phyloP scores from a whole-genome alignment of 2,113 vertebrate genomes.

The Coregonus clupeaformis region DNA sequence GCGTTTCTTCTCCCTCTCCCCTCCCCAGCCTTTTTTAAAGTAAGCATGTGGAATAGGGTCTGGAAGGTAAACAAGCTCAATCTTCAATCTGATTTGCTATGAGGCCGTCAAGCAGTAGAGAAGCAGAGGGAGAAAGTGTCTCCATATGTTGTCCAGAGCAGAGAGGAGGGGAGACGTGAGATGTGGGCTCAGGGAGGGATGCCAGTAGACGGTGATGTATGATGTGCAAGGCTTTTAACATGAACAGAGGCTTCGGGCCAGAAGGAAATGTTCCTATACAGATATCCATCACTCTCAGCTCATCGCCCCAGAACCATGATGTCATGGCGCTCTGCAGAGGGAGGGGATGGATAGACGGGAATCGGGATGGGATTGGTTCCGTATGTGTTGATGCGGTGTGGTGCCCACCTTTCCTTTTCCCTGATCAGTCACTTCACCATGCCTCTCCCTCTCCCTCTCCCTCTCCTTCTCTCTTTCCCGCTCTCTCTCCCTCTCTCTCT shows the following conservation, averaged over 20 bases:
- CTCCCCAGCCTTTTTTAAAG: neutral
- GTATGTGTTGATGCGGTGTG: constrained; percentile 39
- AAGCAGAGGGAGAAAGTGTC: constrained; percentile 42
- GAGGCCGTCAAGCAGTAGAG: constrained; percentile 16
- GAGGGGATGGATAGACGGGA: constrained; percentile 2
- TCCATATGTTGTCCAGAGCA: constrained; percentile 52
- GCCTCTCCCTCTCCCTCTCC: neutral
- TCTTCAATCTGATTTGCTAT: constrained; percentile 25
- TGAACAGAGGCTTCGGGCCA: constrained; percentile 68
- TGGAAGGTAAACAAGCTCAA: constrained; percentile 34
- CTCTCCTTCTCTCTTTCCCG: neutral
- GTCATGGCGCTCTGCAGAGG: constrained; percentile 51
- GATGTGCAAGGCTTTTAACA: constrained; percentile 69
- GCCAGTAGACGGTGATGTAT: constrained; percentile 61
- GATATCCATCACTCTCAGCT: constrained; percentile 78
- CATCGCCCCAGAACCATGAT: constrained; percentile 68
- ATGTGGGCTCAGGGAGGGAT: neutral
- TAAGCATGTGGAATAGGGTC: neutral
- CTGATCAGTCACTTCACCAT: constrained; percentile 11
- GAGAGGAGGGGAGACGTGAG: neutral
- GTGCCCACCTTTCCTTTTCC: constrained; percentile 30
- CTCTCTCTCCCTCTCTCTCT: too few relatives aligned
- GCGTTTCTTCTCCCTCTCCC: neutral
- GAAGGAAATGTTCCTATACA: constrained; percentile 75
- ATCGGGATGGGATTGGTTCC: constrained; percentile 62